Conservation (phyloP, 2,113 vertebrate genomes). For the Apodemus speciosus region DNA sequence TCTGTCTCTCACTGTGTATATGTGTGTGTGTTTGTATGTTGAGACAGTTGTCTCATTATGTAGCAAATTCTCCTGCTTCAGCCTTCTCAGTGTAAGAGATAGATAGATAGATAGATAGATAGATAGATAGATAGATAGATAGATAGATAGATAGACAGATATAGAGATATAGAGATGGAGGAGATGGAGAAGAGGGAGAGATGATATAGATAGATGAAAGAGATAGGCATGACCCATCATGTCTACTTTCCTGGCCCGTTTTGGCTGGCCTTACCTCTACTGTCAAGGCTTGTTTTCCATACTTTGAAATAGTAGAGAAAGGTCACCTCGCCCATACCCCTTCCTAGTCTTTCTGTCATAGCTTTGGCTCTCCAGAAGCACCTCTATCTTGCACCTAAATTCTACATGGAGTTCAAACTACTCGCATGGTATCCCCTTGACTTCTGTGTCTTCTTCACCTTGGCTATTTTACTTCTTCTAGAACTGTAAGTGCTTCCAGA, state of each 20-base stretch:
- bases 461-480: slow-evolving; percentile 8
- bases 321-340: neutral
- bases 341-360: neutral
- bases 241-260: neutral
- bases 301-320: neutral
- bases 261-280: neutral
- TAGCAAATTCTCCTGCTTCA: neutral
- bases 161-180: neutral
- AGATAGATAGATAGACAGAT: neutral
- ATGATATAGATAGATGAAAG: too few relatives aligned
- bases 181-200: too few relatives aligned
- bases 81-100: neutral
- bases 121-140: accelerated
- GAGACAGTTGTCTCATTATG: neutral
- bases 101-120: too few relatives aligned
- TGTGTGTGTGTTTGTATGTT: neutral
- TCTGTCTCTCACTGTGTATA: too few relatives aligned
- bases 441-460: neutral
- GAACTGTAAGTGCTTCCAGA: slow-evolving; percentile 26
- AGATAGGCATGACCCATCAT: neutral
- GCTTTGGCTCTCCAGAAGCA: too few relatives aligned
- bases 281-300: neutral
- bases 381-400: neutral
- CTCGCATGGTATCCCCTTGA: neutral
- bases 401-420: neutral